Percentiles rank a stretch among this genome's conserved stretches.
phyloP scores from a whole-genome alignment of 2,888 invertebrate genomes.

The Prosapia bicincta region DNA sequence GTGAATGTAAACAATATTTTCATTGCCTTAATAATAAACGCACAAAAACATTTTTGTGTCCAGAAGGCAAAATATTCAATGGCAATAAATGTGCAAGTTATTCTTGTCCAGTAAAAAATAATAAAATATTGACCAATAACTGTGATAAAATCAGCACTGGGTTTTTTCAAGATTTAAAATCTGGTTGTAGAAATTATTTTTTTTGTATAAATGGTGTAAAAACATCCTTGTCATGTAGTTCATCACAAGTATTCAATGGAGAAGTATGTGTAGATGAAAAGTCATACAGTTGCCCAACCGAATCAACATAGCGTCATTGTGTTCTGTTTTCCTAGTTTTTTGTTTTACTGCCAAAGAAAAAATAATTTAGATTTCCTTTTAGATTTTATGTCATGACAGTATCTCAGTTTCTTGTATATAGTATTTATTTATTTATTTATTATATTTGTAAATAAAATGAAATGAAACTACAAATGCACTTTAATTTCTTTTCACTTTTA shows the following conservation, averaged over 20 bases:
- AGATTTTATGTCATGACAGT: background rate
- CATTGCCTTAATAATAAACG: conserved; percentile 49
- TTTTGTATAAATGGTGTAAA: conserved; percentile 55
- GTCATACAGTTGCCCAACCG: conserved; percentile 49
- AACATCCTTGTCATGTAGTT: conserved; percentile 52
- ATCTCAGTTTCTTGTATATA: background rate
- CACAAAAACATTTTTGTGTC: conserved; percentile 38
- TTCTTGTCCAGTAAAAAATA: background rate
- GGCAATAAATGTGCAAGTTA: conserved; percentile 34
- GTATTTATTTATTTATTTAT: background rate
- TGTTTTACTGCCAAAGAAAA: background rate
- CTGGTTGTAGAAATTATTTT: conserved; percentile 54
- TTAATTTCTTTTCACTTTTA: too few species aligned
- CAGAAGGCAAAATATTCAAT: conserved; percentile 41
- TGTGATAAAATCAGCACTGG: conserved; percentile 47
- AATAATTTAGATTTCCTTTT: background rate
- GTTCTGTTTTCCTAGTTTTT: background rate
- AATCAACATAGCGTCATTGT: background rate
- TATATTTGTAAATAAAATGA: background rate
- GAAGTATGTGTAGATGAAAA: conserved; percentile 52
- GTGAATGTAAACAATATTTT: conserved; percentile 59
- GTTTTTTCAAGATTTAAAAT: conserved; percentile 53
- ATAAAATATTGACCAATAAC: background rate
- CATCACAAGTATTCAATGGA: conserved; percentile 54
- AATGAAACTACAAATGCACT: background rate